Evolutionary conservation across 2,888 invertebrate genomes (phyloP), one percentile per base, ranked within the genome.

Genomic region (Galeopsomyia nigrocyanea): DNA sequence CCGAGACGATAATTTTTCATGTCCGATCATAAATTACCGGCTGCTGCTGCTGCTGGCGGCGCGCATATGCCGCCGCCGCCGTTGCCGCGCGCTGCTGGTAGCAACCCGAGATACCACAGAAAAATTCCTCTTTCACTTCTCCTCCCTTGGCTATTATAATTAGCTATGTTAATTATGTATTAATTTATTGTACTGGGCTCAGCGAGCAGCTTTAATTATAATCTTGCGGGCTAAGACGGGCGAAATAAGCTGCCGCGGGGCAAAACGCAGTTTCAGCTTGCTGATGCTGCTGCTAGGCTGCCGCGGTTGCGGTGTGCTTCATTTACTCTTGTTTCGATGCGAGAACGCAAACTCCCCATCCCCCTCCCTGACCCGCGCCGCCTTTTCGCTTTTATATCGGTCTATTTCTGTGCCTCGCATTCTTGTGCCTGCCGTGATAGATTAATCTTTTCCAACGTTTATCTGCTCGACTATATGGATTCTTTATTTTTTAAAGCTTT

Each of bases 81-180:
- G n/a, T n/a, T n/a, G n/a, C n/a, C 61, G 64, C 65, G 61, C 79
- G 78, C 79, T 78, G 80, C 80, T 62, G 72, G 58, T 61, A 56
- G 56, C 62, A 60, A 56, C 68, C 55, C 21, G 49, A 50, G 72
- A 39, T 39, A 39, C 39, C 62, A 39, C 21, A 70, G 57, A 68
- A 55, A 14, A 77, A 74, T 76, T 77, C 58, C 56, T 39, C 39
- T 82, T 26, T 26, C 26, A 26, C 26, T 26, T 26, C 82, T 74
- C 82, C 78, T 79, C 80, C 80, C 71, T 58, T 80, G 80, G 83
- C 7, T 85, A 85, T 85, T 84, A 85, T 85, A 85, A 85, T 85
- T 84, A 85, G 85, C 84, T 83, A 84, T 84, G 85, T 84, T 85
- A 85, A 85, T 85, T 85, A 84, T 83, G 83, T 83, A 84, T 85